Conservation (phyloP, 2,888 invertebrate species). For the Sericinus montela region DNA sequence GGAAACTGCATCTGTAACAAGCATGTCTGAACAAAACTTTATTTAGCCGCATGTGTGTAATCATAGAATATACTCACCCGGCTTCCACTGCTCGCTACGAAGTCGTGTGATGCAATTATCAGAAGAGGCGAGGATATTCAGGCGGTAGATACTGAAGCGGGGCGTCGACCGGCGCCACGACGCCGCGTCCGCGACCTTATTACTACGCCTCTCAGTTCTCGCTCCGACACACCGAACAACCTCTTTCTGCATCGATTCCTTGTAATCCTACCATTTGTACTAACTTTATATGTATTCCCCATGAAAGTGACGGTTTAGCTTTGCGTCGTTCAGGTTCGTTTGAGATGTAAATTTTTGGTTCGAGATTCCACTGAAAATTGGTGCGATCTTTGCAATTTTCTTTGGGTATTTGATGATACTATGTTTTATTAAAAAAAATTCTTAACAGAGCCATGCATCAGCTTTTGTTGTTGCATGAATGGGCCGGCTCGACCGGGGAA, state of each 20-base stretch:
- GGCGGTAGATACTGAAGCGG: conserved; percentile 24
- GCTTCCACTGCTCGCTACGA: not conserved
- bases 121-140: conserved; percentile 12
- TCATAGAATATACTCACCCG: not conserved
- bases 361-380: too few species aligned
- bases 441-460: too few species aligned
- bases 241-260: conserved; percentile 62
- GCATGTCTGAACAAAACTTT: not conserved
- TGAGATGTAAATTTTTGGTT: too few species aligned
- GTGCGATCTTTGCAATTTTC: too few species aligned
- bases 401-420: too few species aligned
- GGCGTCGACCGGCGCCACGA: conserved; percentile 65
- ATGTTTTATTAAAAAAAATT: too few species aligned
- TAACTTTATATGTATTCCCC: not conserved
- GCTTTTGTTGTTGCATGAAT: too few species aligned
- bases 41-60: conserved; percentile 1
- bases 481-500: too few species aligned
- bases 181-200: conserved; percentile 70
- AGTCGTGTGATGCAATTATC: conserved; percentile 17
- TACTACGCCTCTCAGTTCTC: conserved; percentile 43
- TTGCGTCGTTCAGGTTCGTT: not conserved
- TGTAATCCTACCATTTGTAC: conserved; percentile 34
- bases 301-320: not conserved
- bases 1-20: too few species aligned
- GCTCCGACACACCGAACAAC: conserved; percentile 50